phyloP scores from a whole-genome alignment of 2,113 vertebrate genomes.

The Amblyopsis rosae region DNA sequence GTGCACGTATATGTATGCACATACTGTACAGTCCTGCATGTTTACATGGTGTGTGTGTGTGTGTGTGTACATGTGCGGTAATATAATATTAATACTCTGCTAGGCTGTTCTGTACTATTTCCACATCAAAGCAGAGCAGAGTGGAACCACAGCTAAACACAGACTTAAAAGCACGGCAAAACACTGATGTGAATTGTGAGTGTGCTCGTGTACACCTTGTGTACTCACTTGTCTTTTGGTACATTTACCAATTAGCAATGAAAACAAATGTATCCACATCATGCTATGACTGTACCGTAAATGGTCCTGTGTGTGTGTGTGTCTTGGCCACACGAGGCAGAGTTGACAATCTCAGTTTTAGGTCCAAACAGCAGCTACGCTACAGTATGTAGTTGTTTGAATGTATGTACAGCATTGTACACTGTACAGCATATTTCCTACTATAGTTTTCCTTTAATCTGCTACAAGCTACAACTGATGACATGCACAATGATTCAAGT shows the following conservation, averaged over 20 bases:
- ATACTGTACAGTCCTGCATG: not conserved
- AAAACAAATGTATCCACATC: too few species aligned
- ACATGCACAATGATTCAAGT: too few species aligned
- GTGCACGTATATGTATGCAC: not conserved
- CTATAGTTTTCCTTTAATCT: too few species aligned
- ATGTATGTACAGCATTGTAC: too few species aligned
- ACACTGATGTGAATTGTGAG: conserved; percentile 26
- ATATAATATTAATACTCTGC: conserved; percentile 66
- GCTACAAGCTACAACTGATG: too few species aligned
- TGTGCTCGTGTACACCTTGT: not conserved
- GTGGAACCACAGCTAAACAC: conserved; percentile 37
- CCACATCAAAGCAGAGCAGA: conserved; percentile 57
- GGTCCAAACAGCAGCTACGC: too few species aligned
- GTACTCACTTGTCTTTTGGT: not conserved
- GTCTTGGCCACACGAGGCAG: not conserved
- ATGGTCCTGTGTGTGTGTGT: not conserved
- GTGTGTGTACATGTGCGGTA: conserved; percentile 6
- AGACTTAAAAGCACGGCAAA: conserved; percentile 49
- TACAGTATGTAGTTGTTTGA: too few species aligned
- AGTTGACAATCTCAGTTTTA: not conserved
- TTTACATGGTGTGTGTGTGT: conserved; percentile 5
- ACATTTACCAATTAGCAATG: too few species aligned
- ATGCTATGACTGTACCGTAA: too few species aligned
- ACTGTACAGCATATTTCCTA: too few species aligned
- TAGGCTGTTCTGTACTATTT: conserved; percentile 56